A percentile compares a stretch with the other conserved stretches of the same genome.
Conservation (phyloP, 2,888 invertebrate species). For the Macrosiphum euphorbiae region DNA sequence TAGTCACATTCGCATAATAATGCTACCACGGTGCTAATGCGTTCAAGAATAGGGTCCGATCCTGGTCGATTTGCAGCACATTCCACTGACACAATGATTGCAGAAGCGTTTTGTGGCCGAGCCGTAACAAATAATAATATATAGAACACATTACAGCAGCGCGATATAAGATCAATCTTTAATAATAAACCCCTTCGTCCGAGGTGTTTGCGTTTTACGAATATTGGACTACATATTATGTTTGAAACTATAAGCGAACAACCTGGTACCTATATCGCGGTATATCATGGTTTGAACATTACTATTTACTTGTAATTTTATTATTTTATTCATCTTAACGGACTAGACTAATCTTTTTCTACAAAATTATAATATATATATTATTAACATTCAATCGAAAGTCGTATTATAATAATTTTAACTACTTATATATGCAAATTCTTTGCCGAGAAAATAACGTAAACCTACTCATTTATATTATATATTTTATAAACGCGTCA, state of each 20-base stretch:
- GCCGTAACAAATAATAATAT: neutral
- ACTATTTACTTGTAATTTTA: neutral
- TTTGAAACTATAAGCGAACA: neutral
- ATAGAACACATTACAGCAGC: neutral
- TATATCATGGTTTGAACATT: neutral
- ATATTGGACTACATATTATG: neutral
- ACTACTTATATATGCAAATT: neutral
- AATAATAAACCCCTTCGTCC: neutral
- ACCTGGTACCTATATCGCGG: too few relatives aligned
- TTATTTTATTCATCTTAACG: neutral
- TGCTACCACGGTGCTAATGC: neutral
- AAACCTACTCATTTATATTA: neutral
- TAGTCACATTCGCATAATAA: neutral
- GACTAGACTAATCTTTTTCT: neutral
- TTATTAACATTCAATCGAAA: neutral
- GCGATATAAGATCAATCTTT: neutral
- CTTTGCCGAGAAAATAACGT: neutral
- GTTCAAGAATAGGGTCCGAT: neutral
- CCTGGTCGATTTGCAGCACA: constrained; percentile 1
- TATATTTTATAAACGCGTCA: neutral
- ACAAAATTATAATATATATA: too few relatives aligned
- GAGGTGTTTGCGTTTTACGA: neutral
- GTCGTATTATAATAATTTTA: neutral
- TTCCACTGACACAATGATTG: neutral
- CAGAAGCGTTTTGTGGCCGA: neutral